phyloP scores from a whole-genome alignment of 2,888 invertebrate genomes.

The Rhaphigaster nebulosa region DNA sequence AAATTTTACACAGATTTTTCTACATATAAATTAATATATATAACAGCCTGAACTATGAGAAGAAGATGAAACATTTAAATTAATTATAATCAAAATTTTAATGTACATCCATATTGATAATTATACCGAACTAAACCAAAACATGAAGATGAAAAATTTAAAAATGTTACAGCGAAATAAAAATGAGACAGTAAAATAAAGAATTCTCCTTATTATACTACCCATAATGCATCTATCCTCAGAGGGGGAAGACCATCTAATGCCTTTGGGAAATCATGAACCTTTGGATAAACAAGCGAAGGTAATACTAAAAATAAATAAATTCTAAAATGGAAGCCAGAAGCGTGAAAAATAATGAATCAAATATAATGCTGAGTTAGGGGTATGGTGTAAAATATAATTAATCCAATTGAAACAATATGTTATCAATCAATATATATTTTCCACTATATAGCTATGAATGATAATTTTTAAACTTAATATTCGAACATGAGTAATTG shows the following conservation, averaged over 20 bases:
- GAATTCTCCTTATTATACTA: neutral
- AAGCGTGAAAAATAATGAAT: neutral
- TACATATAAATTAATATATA: too few relatives aligned
- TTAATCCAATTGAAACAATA: neutral
- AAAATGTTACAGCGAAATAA: neutral
- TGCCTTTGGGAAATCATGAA: neutral
- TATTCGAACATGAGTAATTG: too few relatives aligned
- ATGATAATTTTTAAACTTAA: too few relatives aligned
- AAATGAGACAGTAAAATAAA: neutral
- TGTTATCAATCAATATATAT: neutral
- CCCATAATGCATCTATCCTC: neutral
- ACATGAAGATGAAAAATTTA: neutral
- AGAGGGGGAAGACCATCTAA: neutral
- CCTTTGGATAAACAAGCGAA: neutral
- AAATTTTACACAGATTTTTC: too few relatives aligned
- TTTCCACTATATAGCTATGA: neutral
- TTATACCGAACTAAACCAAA: neutral
- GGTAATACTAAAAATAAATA: neutral
- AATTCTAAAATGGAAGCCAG: neutral
- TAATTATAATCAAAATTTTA: neutral
- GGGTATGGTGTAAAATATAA: neutral
- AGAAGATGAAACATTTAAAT: too few relatives aligned
- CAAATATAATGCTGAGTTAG: neutral
- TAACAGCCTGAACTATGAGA: too few relatives aligned
- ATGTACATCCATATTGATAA: neutral